Conservation (phyloP, 2,888 invertebrate species). For the Lapara coniferarum region DNA sequence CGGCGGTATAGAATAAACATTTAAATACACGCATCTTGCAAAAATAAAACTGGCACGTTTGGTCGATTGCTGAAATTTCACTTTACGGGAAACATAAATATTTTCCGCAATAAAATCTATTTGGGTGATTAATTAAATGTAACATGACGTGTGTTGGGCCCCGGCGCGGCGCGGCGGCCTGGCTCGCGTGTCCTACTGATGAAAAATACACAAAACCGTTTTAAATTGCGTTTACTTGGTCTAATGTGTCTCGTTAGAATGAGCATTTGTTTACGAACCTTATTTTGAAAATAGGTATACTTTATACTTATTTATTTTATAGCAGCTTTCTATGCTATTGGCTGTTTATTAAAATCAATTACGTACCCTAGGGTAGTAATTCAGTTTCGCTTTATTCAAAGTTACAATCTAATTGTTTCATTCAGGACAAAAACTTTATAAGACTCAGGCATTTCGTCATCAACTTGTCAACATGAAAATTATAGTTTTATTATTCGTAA, state of each 20-base stretch:
- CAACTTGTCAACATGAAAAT: no score
- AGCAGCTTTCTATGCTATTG: background rate
- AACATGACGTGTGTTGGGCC: constrained; percentile 52
- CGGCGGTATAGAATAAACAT: constrained; percentile 27
- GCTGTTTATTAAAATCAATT: no score
- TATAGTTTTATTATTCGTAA: no score
- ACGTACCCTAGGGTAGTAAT: no score
- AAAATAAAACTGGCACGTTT: constrained; percentile 52
- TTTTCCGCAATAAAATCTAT: constrained; percentile 75
- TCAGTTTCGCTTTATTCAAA: no score
- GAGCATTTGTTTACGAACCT: constrained; percentile 29
- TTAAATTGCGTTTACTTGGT: constrained; percentile 42
- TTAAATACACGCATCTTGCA: constrained; percentile 34
- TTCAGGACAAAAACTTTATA: no score
- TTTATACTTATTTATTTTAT: background rate
- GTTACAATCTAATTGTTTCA: no score
- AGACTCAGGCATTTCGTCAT: no score
- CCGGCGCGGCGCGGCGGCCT: constrained; percentile 24
- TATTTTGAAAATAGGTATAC: constrained; percentile 5
- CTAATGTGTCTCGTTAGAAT: constrained; percentile 45
- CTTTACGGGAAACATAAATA: constrained; percentile 68
- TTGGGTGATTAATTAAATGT: constrained; percentile 70
- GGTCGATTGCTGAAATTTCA: constrained; percentile 50
- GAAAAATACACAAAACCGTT: constrained; percentile 44
- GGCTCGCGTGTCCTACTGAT: constrained; percentile 35